Base-by-base conservation (phyloP, 2,888 invertebrate species). In the Patella pellucida region DNA sequence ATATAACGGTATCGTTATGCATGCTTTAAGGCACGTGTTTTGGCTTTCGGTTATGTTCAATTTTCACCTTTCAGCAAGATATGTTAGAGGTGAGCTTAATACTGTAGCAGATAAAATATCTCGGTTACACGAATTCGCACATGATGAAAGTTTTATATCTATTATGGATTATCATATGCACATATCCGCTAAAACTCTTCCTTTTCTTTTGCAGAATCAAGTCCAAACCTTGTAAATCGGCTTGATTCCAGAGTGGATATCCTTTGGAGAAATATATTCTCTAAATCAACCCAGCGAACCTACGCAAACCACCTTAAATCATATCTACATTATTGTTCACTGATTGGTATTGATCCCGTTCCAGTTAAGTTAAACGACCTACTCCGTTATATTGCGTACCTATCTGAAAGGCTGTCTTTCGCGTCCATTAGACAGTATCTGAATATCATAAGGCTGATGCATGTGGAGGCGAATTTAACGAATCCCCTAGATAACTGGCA, bases 321-420 rank as follows among this genome's bases (percentile, higher is more conserved):
- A 31, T 76, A 76, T 51, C 62, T 73, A 27, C 9, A 27, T 2
- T 77, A 75, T 70, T 77, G 75, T 52, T 69, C 14, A 14, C 19
- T 27, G n/a, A 9, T 75, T 9, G 9, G 19, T 9, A 72, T 77
- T 31, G n/a, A 54, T 15, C 68, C 75, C 7, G 67, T 75, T 16
- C 56, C 75, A 4, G 14, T 73, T 12, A 68, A 27, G 7, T 68
- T 52, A 19, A 67, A 15, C 11, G 69, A 75, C 41, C 31, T 77
- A 23, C 73, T 69, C 16, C 23, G 78, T 27, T 78, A 72, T 69
- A 68, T 78, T 15, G 78, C 78, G 3, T 71, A 27, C 23, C 52
- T 76, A 15, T 78, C 73, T 16, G 27, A n/a, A 4, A n/a, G 50
- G 4, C 23, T 70, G 31, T 15, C 69, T 2, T 75, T 72, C 62